Base-by-base conservation (phyloP, 1,140 invertebrate genomes). In the Caenorhabditis inopinata region DNA sequence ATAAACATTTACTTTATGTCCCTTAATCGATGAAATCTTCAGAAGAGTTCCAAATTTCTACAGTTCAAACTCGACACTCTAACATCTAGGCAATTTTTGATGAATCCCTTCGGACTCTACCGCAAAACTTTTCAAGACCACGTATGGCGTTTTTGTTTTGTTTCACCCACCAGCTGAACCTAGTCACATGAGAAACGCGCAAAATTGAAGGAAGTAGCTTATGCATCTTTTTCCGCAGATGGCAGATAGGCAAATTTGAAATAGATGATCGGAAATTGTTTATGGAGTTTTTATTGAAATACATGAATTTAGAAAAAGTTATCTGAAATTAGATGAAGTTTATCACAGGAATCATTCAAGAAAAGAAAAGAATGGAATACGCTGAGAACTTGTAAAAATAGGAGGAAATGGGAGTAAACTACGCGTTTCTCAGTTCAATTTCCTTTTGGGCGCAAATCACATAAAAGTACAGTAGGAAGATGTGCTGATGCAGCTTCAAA, bases 401-500 rank as follows among this genome's bases (percentile, higher is more conserved):
- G 58, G 32, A 68, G 32, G 32, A 68, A 42, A 68, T 58, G 27
- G 51, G 51, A 25, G 35, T 58, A 58, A 58, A 32, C 29, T 58
- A 23, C n/a, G 51, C 51, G 27, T 38, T 38, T 68, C 38, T 68
- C 58, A 32, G 58, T 32, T 68, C 58, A 68, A 68, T 68, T 68
- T 68, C 58, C 58, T 42, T 21, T 38, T 12, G 53, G 35, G 53
- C 35, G 27, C 16, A 16, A 29, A n/a, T 18, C 58, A 68, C 58
- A 68, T 68, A 68, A 68, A 68, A 68, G 58, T 68, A 68, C 58
- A 68, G 58, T 68, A 42, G 58, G 29, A 6, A 21, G 32, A 38
- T 35, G 58, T 11, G 51, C 14, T 32, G 6, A 32, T 14, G 3
- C 11, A 51, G 23, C 21, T 5, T 27, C 12, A 51, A 58, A 32